Percentiles rank a stretch among this genome's conserved stretches.
These are phyloP conservation scores for Pecten maximus DNA, from an alignment of 2,888 invertebrate species.

Conservation along the genomic window DNA sequence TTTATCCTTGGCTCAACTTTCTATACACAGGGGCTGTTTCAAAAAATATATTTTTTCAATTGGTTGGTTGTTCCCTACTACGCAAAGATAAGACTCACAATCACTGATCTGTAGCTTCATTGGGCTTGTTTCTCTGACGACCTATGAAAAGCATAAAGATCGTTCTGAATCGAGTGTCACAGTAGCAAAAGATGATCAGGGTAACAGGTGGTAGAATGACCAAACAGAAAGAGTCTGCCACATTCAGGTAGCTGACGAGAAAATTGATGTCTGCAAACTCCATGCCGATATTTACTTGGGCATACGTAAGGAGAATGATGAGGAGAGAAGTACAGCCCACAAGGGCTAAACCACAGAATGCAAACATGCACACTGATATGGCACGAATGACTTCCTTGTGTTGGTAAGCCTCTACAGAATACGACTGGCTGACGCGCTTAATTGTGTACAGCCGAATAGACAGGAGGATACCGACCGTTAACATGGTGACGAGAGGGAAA, in stretches of 20 bases:
- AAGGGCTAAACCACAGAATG: neutral
- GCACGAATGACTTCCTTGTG: neutral
- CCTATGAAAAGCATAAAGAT: neutral
- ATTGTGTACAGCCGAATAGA: neutral
- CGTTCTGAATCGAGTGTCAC: neutral
- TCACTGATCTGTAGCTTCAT: no score
- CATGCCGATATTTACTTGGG: neutral
- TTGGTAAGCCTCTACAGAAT: neutral
- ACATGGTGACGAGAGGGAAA: neutral
- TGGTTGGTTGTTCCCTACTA: no score
- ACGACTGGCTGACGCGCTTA: neutral
- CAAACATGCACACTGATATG: neutral
- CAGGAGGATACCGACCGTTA: neutral
- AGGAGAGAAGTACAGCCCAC: neutral
- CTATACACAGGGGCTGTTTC: no score
- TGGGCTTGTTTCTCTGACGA: neutral
- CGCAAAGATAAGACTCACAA: no score
- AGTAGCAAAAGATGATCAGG: neutral
- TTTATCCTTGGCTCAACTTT: no score
- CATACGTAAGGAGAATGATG: neutral
- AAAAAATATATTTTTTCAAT: no score
- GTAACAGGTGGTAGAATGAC: neutral
- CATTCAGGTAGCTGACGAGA: neutral
- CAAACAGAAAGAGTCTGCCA: neutral
- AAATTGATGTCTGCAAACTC: neutral